Evolutionary conservation across 2,888 invertebrate genomes (phyloP).

Genomic region (Gisinianus flammeolus): DNA sequence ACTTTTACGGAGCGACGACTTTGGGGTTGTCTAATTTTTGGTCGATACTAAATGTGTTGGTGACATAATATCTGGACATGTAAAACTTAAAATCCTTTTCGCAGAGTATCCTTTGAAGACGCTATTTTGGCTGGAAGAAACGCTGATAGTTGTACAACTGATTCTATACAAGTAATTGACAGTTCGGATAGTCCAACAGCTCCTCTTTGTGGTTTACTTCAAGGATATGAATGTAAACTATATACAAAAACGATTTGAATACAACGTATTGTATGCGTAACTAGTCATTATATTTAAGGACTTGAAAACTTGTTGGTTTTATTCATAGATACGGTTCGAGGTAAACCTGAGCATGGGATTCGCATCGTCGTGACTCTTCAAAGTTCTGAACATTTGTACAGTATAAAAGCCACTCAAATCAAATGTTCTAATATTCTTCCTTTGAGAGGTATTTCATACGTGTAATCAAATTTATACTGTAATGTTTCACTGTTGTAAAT

Average conservation of each 20-base stretch:
- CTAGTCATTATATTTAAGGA: neutral
- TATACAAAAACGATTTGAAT: neutral
- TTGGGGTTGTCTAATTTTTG: no score
- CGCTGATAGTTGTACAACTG: conserved; percentile 49
- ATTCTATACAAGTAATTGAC: conserved; percentile 51
- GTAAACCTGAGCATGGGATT: conserved; percentile 37
- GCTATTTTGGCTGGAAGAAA: conserved; percentile 47
- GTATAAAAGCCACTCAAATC: conserved; percentile 49
- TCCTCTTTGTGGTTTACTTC: conserved; percentile 53
- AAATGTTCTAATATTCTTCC: conserved; percentile 44
- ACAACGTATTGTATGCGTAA: neutral
- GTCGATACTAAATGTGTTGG: no score
- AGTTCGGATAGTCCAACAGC: conserved; percentile 48
- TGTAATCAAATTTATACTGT: neutral
- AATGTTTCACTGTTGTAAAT: neutral
- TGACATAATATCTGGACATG: no score
- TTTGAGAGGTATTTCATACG: conserved; percentile 40
- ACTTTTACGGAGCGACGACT: no score
- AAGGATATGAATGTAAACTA: conserved; percentile 55
- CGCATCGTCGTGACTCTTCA: conserved; percentile 51
- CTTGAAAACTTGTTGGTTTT: neutral
- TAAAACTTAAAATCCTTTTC: no score
- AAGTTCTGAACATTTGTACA: conserved; percentile 53
- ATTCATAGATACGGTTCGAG: conserved; percentile 45
- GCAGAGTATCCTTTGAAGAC: conserved; percentile 51